Evolutionary conservation across 1,140 invertebrate species (phyloP).

Genomic region (Aphis craccivora): DNA sequence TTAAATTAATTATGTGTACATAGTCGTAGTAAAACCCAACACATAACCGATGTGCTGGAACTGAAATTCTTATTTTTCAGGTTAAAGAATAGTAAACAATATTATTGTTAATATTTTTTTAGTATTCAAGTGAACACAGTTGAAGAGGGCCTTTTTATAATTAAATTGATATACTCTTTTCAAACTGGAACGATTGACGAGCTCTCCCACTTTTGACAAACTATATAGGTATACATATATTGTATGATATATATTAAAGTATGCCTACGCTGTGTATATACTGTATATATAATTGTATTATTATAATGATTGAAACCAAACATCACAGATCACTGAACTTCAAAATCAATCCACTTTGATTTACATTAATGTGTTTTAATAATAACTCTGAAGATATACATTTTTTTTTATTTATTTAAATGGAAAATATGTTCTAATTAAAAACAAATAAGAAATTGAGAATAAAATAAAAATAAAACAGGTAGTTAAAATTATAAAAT

Average conservation of each 20-base stretch:
- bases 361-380: not conserved
- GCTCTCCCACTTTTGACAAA: not conserved
- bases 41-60: not conserved
- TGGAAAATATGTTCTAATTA: not conserved
- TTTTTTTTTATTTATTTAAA: not conserved
- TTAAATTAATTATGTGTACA: not conserved
- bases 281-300: not conserved
- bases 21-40: not conserved
- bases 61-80: not conserved
- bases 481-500: not conserved
- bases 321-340: not conserved
- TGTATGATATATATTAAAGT: not conserved
- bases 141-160: not conserved
- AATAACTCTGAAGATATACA: not conserved
- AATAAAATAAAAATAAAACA: not conserved
- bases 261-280: not conserved
- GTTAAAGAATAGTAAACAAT: not conserved
- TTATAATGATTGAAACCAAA: constrained; percentile 1
- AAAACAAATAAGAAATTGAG: not conserved
- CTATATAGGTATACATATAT: not conserved
- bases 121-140: not conserved
- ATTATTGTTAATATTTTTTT: not conserved
- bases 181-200: not conserved
- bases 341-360: not conserved
- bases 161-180: not conserved